Conservation (phyloP, 2,113 vertebrate species). For the Heterotis niloticus region DNA sequence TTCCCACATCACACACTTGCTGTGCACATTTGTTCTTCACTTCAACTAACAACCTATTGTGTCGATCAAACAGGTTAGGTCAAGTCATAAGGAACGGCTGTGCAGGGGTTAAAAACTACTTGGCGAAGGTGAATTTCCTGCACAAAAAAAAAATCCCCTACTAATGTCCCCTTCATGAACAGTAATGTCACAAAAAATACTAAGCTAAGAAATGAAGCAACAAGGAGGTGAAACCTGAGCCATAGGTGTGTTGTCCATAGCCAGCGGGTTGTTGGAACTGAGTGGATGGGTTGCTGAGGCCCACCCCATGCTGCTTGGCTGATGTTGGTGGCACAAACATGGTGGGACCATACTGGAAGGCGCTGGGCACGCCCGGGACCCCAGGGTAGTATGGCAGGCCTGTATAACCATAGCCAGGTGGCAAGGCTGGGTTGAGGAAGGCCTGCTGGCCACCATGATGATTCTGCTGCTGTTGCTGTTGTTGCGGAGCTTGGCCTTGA, state of each 20-base stretch:
- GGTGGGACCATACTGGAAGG: slow-evolving; percentile 91
- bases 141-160: no score
- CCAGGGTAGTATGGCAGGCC: slow-evolving; percentile 91
- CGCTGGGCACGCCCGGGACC: slow-evolving; percentile 80
- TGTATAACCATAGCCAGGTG: slow-evolving; percentile 92
- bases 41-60: no score
- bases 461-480: slow-evolving; percentile 63
- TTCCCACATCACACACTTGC: no score
- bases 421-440: slow-evolving; percentile 84
- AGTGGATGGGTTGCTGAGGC: slow-evolving; percentile 68
- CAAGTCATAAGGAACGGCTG: no score
- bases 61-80: no score
- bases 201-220: no score
- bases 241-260: slow-evolving; percentile 83
- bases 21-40: no score
- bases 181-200: no score
- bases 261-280: slow-evolving; percentile 87
- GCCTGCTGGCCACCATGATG: slow-evolving; percentile 87
- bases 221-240: slow-evolving; percentile 66
- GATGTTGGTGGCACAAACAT: slow-evolving; percentile 91
- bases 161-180: no score
- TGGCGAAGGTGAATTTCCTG: no score
- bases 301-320: slow-evolving; percentile 84
- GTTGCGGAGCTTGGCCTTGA: slow-evolving; percentile 74
- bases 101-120: no score